Percentiles rank a stretch among this genome's conserved stretches.
Conservation (phyloP, 2,888 invertebrate species). For the Trilocha varians region DNA sequence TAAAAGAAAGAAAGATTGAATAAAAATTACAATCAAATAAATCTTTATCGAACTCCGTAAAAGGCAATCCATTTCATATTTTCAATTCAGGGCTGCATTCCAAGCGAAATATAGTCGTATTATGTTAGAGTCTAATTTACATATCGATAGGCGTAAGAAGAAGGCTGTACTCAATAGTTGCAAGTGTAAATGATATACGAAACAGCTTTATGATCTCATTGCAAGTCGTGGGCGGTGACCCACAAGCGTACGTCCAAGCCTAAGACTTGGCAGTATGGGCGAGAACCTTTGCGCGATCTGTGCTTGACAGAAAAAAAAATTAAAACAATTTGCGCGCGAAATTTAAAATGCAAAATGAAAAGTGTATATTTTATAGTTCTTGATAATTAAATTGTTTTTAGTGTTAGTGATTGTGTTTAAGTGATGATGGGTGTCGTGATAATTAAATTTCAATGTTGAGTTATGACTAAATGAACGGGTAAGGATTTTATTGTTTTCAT, state of each 20-base stretch:
- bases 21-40: no score
- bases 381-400: no score
- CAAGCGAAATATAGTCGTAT: no score
- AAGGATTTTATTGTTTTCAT: no score
- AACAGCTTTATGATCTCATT: slow-evolving; percentile 64
- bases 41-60: no score
- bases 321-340: neutral
- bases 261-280: slow-evolving; percentile 32
- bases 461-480: no score
- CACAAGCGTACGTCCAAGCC: slow-evolving; percentile 26
- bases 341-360: no score
- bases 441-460: no score
- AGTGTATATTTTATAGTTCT: no score
- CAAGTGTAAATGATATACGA: slow-evolving; percentile 54
- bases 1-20: no score
- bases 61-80: neutral
- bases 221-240: slow-evolving; percentile 59
- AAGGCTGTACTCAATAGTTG: slow-evolving; percentile 32
- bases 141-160: slow-evolving; percentile 23
- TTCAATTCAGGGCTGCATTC: neutral
- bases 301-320: neutral
- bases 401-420: no score
- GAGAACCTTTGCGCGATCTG: slow-evolving; percentile 32
- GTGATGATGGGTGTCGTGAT: no score
- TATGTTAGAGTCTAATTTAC: slow-evolving; percentile 16